Evolutionary conservation across 2,113 vertebrate genomes (phyloP).

Genomic region (Spermophilus dauricus): DNA sequence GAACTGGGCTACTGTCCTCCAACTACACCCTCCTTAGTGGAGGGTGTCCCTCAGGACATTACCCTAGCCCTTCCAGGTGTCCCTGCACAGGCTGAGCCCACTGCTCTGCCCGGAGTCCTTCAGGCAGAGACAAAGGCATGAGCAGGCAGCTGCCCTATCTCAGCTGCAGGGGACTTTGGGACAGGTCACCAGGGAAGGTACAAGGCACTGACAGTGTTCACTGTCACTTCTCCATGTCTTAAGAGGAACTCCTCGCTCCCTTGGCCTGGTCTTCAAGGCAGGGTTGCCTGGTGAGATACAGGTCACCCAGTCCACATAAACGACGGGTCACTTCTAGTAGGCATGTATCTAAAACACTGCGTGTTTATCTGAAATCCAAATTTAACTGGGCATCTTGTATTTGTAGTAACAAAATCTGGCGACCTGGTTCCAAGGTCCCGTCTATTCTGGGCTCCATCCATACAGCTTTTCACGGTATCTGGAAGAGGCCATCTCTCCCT

Average conservation of each 20-base stretch:
- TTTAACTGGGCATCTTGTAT: not conserved
- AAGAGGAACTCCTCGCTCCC: not conserved
- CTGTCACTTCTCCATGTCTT: not conserved
- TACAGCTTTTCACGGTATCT: no score
- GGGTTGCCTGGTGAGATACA: not conserved
- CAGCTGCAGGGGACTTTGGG: not conserved
- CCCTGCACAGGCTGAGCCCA: not conserved
- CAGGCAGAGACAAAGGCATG: not conserved
- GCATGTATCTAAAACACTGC: not conserved
- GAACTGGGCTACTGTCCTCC: no score
- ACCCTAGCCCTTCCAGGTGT: not conserved
- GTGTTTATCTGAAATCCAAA: not conserved
- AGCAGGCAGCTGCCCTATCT: not conserved
- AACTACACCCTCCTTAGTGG: not conserved
- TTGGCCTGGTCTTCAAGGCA: not conserved
- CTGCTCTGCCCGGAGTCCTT: not conserved
- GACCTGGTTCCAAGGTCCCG: not conserved
- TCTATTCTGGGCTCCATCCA: not conserved
- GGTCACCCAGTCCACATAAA: not conserved
- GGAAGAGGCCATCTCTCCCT: not conserved
- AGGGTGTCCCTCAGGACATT: not conserved
- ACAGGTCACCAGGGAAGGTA: accelerated
- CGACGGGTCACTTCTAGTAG: not conserved
- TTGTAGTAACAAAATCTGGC: not conserved
- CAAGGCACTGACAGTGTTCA: accelerated